Conservation (phyloP, 1,140 invertebrate genomes). For the Drosophila nebulosa region DNA sequence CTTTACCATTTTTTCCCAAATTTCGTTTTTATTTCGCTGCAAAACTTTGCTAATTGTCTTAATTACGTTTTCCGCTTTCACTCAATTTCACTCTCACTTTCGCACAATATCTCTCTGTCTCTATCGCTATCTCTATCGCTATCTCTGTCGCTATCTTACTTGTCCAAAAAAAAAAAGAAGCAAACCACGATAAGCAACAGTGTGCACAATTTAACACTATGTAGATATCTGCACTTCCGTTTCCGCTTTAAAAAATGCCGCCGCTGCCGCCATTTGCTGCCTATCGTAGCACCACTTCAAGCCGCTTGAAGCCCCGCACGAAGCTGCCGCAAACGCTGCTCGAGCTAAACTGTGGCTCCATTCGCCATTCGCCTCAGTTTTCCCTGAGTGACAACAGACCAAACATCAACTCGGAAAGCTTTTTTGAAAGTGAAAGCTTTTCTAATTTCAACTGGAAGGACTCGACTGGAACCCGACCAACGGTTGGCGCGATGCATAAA, state of each 20-base stretch:
- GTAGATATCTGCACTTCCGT: constrained; percentile 58
- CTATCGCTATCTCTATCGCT: background rate
- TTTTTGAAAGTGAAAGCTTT: constrained; percentile 5
- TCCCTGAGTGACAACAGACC: background rate
- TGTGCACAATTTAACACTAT: constrained; percentile 46
- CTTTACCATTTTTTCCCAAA: constrained; percentile 64
- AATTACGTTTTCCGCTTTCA: constrained; percentile 45
- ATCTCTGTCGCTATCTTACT: background rate
- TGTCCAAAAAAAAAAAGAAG: background rate
- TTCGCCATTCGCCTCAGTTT: constrained; percentile 22
- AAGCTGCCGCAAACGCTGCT: constrained; percentile 61
- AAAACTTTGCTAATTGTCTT: constrained; percentile 64
- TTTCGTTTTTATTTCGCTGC: constrained; percentile 45
- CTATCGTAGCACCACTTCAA: background rate
- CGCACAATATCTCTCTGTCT: background rate
- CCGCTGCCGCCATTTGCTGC: constrained; percentile 16
- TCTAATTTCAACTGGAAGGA: background rate
- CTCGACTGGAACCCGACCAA: background rate
- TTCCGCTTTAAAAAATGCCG: constrained; percentile 40
- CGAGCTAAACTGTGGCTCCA: constrained; percentile 62
- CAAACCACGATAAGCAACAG: constrained; percentile 52
- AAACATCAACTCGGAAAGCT: background rate
- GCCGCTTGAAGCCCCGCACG: constrained; percentile 34
- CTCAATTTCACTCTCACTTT: constrained; percentile 4
- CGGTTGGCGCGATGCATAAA: background rate